Evolutionary conservation across 1,140 invertebrate species (phyloP), one percentile per base, ranked within the genome.

Genomic region (Bradysia coprophila): DNA sequence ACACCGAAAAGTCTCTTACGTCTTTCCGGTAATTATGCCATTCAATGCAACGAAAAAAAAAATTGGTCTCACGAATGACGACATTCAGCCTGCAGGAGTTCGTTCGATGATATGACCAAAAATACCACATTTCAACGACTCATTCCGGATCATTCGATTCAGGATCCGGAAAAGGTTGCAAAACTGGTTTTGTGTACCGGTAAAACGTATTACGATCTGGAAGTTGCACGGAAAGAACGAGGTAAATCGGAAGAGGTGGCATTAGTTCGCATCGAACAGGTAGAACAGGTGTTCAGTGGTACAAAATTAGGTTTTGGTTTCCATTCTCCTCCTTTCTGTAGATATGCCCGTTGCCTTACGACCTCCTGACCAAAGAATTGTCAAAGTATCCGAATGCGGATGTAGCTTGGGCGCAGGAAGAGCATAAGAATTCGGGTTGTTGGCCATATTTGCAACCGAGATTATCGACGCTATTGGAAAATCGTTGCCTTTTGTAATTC

Each of bases 271-370:
- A 64, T 93, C 31, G 90, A 94, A 59, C 89, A 93, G 62, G 60
- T 24, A 21, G 38, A n/a, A n/a, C n/a, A n/a, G n/a, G n/a, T n/a
- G n/a, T n/a, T n/a, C n/a, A n/a, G n/a, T n/a, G n/a, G n/a, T n/a
- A n/a, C n/a, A n/a, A n/a, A n/a, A n/a, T n/a, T n/a, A n/a, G n/a
- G n/a, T n/a, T n/a, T n/a, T n/a, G n/a, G n/a, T n/a, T n/a, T n/a
- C n/a, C n/a, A n/a, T n/a, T n/a, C n/a, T n/a, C n/a, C n/a, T n/a
- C n/a, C n/a, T n/a, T n/a, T n/a, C n/a, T 44, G 20, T 45, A 92
- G 79, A 80, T 98, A 49, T 87, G 86, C 41, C 95, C 95, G 36
- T 99, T 99, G 79, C 96, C 96, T 23, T 97, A 89, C 64, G 96
- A 99, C 64, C 64, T 94, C 52, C 72, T 98, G 21, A 88, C 84